A percentile compares a stretch with the other conserved stretches of the same genome.
Conservation (phyloP, 1,140 invertebrate genomes). For the Neodiprion pinetum region DNA sequence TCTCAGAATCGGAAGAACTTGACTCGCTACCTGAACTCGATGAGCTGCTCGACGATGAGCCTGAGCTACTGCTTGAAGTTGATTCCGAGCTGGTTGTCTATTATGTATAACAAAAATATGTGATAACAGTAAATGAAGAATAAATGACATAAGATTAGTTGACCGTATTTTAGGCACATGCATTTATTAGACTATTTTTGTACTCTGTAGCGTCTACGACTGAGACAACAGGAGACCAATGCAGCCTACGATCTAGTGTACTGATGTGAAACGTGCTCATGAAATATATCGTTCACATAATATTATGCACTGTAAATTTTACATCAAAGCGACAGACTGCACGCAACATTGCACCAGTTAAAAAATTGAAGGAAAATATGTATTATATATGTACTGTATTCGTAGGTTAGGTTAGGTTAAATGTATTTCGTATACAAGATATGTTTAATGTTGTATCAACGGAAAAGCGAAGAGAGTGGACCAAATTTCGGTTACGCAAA, state of each 20-base stretch:
- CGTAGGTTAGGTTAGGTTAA: background rate
- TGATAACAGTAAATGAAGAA: background rate
- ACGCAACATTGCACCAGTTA: no score
- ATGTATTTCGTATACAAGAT: background rate
- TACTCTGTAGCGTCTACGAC: no score
- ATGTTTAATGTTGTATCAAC: slow-evolving; percentile 6
- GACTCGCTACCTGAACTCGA: slow-evolving; percentile 73
- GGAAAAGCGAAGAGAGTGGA: slow-evolving; percentile 6
- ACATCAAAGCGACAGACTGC: no score
- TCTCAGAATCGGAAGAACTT: slow-evolving; percentile 73
- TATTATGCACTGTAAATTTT: no score
- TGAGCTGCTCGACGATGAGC: slow-evolving; percentile 66
- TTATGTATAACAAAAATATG: background rate
- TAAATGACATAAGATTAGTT: background rate
- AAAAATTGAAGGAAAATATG: no score
- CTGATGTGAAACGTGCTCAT: background rate
- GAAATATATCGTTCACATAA: background rate
- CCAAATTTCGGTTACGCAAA: slow-evolving; percentile 11
- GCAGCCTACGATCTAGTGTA: background rate
- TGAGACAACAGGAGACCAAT: background rate
- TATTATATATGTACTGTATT: background rate
- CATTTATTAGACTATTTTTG: background rate
- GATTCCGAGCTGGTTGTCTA: slow-evolving; percentile 69
- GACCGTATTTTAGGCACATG: background rate
- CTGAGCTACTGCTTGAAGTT: slow-evolving; percentile 70